Conservation (phyloP, 92 coral and sea anemone genomes). For the Bergia puertoricense region DNA sequence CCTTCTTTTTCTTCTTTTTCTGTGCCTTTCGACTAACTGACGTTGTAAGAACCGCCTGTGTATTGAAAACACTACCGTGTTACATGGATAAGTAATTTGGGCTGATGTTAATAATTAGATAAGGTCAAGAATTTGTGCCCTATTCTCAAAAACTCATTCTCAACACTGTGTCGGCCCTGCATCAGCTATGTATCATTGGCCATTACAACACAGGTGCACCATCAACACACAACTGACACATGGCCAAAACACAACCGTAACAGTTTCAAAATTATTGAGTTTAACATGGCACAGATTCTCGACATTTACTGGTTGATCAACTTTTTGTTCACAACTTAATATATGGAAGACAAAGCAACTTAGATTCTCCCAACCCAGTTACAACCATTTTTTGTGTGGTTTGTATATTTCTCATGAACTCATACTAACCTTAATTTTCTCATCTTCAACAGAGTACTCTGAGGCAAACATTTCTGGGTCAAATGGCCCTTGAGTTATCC, state of each 20-base stretch:
- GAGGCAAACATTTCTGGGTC: constrained; percentile 82
- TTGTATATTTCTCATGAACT: too few relatives aligned
- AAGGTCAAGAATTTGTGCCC: too few relatives aligned
- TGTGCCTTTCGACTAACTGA: constrained; percentile 92
- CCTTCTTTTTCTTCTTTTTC: constrained; percentile 98
- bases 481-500: constrained; percentile 98
- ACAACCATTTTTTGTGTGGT: not conserved
- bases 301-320: not conserved
- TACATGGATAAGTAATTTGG: not conserved
- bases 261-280: too few relatives aligned
- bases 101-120: not conserved
- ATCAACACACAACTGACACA: too few relatives aligned
- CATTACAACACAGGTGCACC: too few relatives aligned
- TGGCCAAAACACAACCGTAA: too few relatives aligned
- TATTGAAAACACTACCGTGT: not conserved
- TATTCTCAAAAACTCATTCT: too few relatives aligned
- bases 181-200: too few relatives aligned
- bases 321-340: not conserved
- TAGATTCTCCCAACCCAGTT: not conserved
- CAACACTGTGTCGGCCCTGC: too few relatives aligned
- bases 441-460: constrained; percentile 89
- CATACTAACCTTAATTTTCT: constrained; percentile 77
- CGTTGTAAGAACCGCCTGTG: constrained; percentile 81
- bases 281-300: too few relatives aligned
- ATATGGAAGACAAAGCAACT: too few relatives aligned